Evolutionary conservation across 2,888 invertebrate genomes (phyloP).

Genomic region (Drosophila barbarae): DNA sequence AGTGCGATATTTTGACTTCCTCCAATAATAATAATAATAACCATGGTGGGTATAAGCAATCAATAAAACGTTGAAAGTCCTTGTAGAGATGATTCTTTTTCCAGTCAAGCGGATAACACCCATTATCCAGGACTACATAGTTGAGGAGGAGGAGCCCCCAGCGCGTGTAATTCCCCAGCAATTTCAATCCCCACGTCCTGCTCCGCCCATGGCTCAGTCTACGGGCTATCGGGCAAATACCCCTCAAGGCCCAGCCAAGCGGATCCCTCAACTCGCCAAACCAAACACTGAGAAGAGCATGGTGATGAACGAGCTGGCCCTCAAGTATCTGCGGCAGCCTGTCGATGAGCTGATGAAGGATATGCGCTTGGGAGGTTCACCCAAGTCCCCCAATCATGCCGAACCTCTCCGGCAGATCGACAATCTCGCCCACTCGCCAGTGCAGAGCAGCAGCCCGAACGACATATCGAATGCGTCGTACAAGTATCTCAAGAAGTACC

Average conservation of each 20-base stretch:
- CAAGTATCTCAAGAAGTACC: conserved; percentile 77
- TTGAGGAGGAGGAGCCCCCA: conserved; percentile 55
- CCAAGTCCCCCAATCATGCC: conserved; percentile 17
- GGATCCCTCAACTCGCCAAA: conserved; percentile 42
- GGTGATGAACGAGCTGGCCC: conserved; percentile 77
- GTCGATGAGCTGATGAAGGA: conserved; percentile 74
- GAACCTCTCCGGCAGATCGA: conserved; percentile 62
- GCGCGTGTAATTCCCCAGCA: conserved; percentile 33
- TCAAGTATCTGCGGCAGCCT: conserved; percentile 76
- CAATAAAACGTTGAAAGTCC: not conserved
- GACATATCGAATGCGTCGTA: conserved; percentile 78
- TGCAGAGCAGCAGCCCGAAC: conserved; percentile 53
- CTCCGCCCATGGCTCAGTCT: conserved; percentile 69
- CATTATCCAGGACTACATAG: conserved; percentile 53
- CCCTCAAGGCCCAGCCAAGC: conserved; percentile 49
- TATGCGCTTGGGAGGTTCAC: conserved; percentile 42
- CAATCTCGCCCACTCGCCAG: conserved; percentile 55
- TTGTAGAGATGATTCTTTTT: not conserved
- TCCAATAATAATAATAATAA: not conserved
- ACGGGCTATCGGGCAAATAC: conserved; percentile 68
- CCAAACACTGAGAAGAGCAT: conserved; percentile 75
- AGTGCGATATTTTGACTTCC: conserved; percentile 49
- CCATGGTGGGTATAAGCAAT: conserved; percentile 28
- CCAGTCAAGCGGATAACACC: conserved; percentile 50
- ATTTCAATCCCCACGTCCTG: conserved; percentile 54